Conservation (phyloP, 2,888 invertebrate genomes). For the Piscicola geometra region DNA sequence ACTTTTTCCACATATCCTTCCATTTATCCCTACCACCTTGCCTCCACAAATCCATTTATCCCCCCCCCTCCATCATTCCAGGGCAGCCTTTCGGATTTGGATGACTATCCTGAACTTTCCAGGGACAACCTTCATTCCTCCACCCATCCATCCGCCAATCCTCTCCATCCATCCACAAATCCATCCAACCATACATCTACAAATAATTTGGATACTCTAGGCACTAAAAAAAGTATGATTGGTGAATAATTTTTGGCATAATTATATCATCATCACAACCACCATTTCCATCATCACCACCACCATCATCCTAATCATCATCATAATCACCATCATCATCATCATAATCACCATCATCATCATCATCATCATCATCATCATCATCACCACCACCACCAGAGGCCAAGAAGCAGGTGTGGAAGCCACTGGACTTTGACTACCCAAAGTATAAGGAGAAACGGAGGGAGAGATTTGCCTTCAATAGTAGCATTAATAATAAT, state of each 20-base stretch:
- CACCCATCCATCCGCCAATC: slow-evolving; percentile 6
- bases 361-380: slow-evolving; percentile 37
- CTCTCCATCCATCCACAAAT: background rate
- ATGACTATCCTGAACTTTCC: slow-evolving; percentile 11
- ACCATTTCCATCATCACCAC: too few relatives aligned
- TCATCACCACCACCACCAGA: slow-evolving; percentile 35
- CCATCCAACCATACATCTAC: background rate
- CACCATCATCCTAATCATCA: background rate
- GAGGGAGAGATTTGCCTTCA: background rate
- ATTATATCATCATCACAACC: too few relatives aligned
- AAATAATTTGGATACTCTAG: too few relatives aligned
- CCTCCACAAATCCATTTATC: too few relatives aligned
- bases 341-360: slow-evolving; percentile 33
- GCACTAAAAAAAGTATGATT: slow-evolving; percentile 1
- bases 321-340: slow-evolving; percentile 11
- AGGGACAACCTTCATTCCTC: background rate
- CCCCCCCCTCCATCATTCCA: background rate
- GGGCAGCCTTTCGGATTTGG: background rate
- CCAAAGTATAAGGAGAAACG: slow-evolving; percentile 3
- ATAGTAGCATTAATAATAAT: background rate
- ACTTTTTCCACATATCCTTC: too few relatives aligned
- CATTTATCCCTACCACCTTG: too few relatives aligned
- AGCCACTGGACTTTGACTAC: background rate
- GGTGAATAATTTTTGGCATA: background rate
- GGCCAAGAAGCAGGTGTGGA: slow-evolving; percentile 5